Evolutionary conservation across 2,888 invertebrate genomes (phyloP).

Genomic region (Rotaria magnacalcarata): DNA sequence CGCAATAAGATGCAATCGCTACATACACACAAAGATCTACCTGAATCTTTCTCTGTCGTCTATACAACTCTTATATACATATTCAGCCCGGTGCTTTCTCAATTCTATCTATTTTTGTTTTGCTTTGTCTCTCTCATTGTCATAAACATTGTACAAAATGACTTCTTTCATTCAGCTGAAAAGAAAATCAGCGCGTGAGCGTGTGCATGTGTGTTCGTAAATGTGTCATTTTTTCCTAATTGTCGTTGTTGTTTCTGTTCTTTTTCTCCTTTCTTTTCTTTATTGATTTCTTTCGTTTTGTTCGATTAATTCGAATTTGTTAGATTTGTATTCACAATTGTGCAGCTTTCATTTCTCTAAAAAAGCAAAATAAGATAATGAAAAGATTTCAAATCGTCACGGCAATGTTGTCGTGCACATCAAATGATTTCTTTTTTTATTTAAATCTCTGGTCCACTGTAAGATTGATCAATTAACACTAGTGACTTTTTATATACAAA

Average conservation of each 20-base stretch:
- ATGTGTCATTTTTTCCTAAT: slow-evolving; percentile 14
- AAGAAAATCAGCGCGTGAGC: background rate
- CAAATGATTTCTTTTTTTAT: background rate
- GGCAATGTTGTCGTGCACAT: background rate
- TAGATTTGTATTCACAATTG: slow-evolving; percentile 28
- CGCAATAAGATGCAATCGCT: slow-evolving; percentile 8
- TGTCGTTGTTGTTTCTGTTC: background rate
- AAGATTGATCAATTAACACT: background rate
- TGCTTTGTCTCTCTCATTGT: background rate
- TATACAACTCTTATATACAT: slow-evolving; percentile 18
- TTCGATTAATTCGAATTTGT: slow-evolving; percentile 27
- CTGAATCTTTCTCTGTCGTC: background rate
- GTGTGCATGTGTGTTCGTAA: slow-evolving; percentile 18
- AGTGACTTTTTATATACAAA: background rate
- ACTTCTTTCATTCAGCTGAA: slow-evolving; percentile 21
- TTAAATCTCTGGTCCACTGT: background rate
- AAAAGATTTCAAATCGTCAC: slow-evolving; percentile 26
- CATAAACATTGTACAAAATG: slow-evolving; percentile 21
- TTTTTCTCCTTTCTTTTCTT: background rate
- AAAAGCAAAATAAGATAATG: slow-evolving; percentile 25
- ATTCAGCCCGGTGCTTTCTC: slow-evolving; percentile 5
- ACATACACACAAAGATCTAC: slow-evolving; percentile 29
- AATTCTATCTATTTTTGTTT: slow-evolving; percentile 28
- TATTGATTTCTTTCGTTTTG: slow-evolving; percentile 4
- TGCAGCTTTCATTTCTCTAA: slow-evolving; percentile 23